Evolutionary conservation across 2,113 vertebrate species (phyloP), one percentile per base, ranked within the genome.

Genomic region (Stigmatopora argus): DNA sequence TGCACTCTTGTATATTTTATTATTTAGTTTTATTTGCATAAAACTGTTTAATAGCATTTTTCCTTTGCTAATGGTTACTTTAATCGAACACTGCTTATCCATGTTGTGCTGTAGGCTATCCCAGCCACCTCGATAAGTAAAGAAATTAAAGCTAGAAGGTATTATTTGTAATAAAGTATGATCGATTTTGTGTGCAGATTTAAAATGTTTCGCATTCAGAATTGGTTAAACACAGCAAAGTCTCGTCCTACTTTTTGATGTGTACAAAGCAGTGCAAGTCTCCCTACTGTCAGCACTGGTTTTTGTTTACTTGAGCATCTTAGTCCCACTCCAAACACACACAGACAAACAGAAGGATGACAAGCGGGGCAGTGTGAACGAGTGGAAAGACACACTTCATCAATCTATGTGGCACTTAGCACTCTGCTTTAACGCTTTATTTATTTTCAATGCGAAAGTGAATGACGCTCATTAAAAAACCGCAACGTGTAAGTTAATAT

Each of bases 401-500:
- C 45, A 61, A 61, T 61, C 59, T 61, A 45, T 9, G 59, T 61
- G 59, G 41, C 59, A 45, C 59, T 61, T 45, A 61, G n/a, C 59
- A 46, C 59, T 45, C 59, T 13, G 38, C 59, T 15, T 61, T 15
- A 14, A 23, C 6, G 53, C 23, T 7, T 56, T 56, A 41, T 61
- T 61, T 61, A 61, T 17, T 61, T 61, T 45, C 13, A 23, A 34
- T 38, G 59, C 41, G 38, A 61, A 61, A 61, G 59, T 61, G 59
- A 61, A 41, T 45, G 41, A 45, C n/a, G 58, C 38, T 61, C 58
- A 61, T 61, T 61, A 61, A 61, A 61, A 41, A 11, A 31, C 18
- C 38, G 19, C 58, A 44, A 21, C 19, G 58, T 23, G 58, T 7
- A 13, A 21, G 38, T 61, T 45, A 45, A 61, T 21, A 44, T 61